Evolutionary conservation across 2,797 vertebrate species (phyloP).

Genomic region (Gouania willdenowi): DNA sequence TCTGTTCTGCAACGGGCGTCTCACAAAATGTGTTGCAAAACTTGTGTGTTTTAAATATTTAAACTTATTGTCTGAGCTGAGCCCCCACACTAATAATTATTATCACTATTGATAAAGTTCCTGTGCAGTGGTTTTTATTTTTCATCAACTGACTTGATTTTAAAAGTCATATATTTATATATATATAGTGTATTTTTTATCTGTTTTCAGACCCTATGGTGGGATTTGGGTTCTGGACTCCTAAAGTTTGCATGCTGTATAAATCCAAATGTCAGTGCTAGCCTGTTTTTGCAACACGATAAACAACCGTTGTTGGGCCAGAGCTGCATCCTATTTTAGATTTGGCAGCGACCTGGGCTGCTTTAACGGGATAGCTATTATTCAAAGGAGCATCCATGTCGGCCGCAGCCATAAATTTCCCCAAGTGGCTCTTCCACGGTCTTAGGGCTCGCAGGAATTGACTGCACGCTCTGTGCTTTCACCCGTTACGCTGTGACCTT

Average conservation of each 20-base stretch:
- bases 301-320: constrained; percentile 28
- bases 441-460: constrained; percentile 37
- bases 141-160: too few relatives aligned
- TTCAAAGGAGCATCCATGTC: constrained; percentile 56
- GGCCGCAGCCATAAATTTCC: constrained; percentile 61
- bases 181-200: too few relatives aligned
- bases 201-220: too few relatives aligned
- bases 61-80: too few relatives aligned
- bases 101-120: too few relatives aligned
- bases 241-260: constrained; percentile 29
- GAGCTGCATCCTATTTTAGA: constrained; percentile 47
- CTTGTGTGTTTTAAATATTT: too few relatives aligned
- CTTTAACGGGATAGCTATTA: constrained; percentile 57
- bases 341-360: constrained; percentile 25
- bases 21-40: too few relatives aligned
- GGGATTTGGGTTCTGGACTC: constrained; percentile 1
- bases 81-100: too few relatives aligned
- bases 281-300: constrained; percentile 40
- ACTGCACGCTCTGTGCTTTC: constrained; percentile 56
- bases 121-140: too few relatives aligned
- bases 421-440: constrained; percentile 53
- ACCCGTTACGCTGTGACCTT: constrained; percentile 64
- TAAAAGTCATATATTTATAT: too few relatives aligned
- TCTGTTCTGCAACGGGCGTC: too few relatives aligned
- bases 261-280: constrained; percentile 56